Base-by-base conservation (phyloP, 1,140 invertebrate genomes). In the Wasmannia auropunctata region DNA sequence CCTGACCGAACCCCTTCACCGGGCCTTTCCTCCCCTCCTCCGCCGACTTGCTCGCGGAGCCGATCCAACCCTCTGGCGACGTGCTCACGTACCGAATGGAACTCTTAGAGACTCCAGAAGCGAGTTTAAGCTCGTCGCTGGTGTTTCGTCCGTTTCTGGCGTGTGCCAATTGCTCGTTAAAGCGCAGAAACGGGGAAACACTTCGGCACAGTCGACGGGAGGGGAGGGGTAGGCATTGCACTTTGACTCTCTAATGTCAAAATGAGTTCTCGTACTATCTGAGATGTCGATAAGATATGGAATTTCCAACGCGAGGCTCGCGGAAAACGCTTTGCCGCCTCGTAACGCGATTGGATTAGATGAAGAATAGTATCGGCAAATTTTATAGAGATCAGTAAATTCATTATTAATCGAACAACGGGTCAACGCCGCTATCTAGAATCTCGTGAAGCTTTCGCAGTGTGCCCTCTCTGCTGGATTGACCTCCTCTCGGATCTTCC, bases 91-190 rank as follows among this genome's bases (percentile, higher is more conserved):
- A 93, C 91, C 92, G 91, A 93, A 93, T 92, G 86, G 92, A 95
- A 95, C 94, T 95, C 94, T 95, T 94, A 94, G 94, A 95, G 93
- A 93, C 92, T 89, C 92, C 87, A 89, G 75, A 74, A 51, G 72
- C 79, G 88, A 90, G 88, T 88, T 90, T 46, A 85, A 85, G 60
- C 83, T 87, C 88, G 81, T 90, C 89, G 85, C 80, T 86, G 88
- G 77, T 87, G 86, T 91, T 87, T 90, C 89, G 88, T 87, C 85
- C 90, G 88, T 89, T 90, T 65, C 86, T 84, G 90, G 86, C 69
- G 80, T 63, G 85, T 90, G 89, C 89, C 88, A 87, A 90, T 90
- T 90, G 88, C 89, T 90, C 88, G 89, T 90, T 90, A 90, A 90
- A 90, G 54, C 86, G 51, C 63, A 63, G 84, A 85, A 89, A 88